These are phyloP conservation scores for Chymomyza costata DNA, from an alignment of 1,140 invertebrate species.

Conservation along the genomic window DNA sequence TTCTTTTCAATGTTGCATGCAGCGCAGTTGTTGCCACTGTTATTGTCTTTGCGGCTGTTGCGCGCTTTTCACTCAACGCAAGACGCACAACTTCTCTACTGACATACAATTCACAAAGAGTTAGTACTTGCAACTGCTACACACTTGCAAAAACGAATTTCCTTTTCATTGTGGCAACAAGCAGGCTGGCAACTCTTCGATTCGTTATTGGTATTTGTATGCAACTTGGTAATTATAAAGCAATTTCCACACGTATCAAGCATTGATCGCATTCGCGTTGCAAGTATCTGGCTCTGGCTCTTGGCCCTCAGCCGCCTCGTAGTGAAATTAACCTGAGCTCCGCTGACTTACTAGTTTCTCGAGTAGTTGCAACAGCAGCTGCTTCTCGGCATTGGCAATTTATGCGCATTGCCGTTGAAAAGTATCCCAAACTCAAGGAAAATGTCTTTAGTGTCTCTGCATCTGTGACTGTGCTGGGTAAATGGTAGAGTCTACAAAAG, in stretches of 20 bases:
- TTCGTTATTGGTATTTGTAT: too few species aligned
- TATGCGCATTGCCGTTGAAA: constrained; percentile 38
- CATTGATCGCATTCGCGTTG: constrained; percentile 52
- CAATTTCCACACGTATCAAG: constrained; percentile 69
- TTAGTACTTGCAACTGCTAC: constrained; percentile 8
- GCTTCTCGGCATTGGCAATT: constrained; percentile 22
- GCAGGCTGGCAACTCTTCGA: too few species aligned
- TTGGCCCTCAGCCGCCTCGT: constrained; percentile 11
- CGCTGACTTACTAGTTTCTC: constrained; percentile 38
- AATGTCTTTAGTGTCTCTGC: constrained; percentile 37
- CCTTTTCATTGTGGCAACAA: constrained; percentile 48
- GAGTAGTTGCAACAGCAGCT: constrained; percentile 26
- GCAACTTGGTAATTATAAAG: constrained; percentile 62
- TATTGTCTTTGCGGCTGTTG: background rate
- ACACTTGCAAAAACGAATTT: constrained; percentile 40
- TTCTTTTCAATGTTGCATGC: too few species aligned
- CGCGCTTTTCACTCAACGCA: constrained; percentile 40
- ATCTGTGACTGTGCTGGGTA: constrained; percentile 1
- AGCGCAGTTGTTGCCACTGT: constrained; percentile 18
- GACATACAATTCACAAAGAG: constrained; percentile 30
- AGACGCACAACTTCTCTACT: too few species aligned
- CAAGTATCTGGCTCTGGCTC: constrained; percentile 13
- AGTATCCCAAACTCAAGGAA: constrained; percentile 45
- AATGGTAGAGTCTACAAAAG: too few species aligned
- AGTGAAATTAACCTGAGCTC: constrained; percentile 48